Evolutionary conservation across 2,113 vertebrate species (phyloP).

Genomic region (Myiopsitta monachus): DNA sequence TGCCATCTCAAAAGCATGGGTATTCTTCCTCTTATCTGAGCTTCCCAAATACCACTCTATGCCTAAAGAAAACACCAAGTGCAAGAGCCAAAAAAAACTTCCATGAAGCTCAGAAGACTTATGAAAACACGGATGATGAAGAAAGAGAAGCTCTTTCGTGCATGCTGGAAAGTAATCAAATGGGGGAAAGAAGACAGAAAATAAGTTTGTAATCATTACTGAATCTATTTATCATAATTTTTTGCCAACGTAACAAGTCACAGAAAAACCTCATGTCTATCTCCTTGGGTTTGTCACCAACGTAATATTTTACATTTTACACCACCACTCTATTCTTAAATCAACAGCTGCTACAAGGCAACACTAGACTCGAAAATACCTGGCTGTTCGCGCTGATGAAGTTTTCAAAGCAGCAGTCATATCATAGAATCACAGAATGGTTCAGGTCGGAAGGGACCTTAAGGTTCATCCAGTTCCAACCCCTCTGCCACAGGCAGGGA

Average conservation of each 20-base stretch:
- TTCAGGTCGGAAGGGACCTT: not conserved
- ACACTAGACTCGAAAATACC: not conserved
- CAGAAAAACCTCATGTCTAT: not conserved
- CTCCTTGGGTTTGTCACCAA: not conserved
- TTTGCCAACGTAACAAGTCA: not conserved
- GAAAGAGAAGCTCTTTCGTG: not conserved
- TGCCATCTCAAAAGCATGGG: not conserved
- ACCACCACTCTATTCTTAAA: not conserved
- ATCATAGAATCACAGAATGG: not conserved
- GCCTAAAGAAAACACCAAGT: not conserved
- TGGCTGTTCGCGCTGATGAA: not conserved
- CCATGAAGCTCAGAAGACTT: not conserved
- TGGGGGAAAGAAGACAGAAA: not conserved
- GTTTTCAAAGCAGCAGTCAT: not conserved
- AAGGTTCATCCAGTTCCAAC: not conserved
- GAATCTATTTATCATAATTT: not conserved
- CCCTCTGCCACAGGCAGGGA: not conserved
- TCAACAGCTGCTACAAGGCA: not conserved
- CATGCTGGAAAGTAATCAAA: not conserved
- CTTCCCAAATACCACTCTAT: not conserved
- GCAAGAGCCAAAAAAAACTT: not conserved
- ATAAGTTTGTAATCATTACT: not conserved
- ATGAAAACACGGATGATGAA: not conserved
- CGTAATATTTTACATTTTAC: not conserved
- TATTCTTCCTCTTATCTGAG: not conserved